Conservation (phyloP, 23 tunicate genomes). For the Ciona savignyi region DNA sequence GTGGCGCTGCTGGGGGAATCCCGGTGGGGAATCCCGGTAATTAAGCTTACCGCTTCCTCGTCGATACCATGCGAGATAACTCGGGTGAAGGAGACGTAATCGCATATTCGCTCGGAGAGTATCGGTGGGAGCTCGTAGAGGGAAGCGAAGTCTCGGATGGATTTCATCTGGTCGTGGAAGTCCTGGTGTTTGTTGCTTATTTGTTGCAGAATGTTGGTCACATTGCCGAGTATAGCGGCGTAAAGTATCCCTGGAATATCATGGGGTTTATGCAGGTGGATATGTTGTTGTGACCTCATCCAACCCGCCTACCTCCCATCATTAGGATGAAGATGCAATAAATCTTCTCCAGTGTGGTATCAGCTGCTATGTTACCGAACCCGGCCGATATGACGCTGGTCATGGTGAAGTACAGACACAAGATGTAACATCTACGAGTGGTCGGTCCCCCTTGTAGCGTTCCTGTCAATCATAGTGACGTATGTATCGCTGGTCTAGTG, state of each 20-base stretch:
- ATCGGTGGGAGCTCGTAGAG: slow-evolving; percentile 34
- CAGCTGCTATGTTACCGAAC: slow-evolving; percentile 76
- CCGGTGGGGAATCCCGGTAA: too few relatives aligned
- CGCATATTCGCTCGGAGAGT: slow-evolving; percentile 40
- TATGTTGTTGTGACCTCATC: too few relatives aligned
- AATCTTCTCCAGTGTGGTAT: slow-evolving; percentile 42
- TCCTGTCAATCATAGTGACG: too few relatives aligned
- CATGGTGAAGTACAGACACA: slow-evolving; percentile 70
- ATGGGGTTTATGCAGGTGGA: slow-evolving; percentile 9
- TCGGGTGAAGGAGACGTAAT: slow-evolving; percentile 41
- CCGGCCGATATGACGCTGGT: slow-evolving; percentile 77
- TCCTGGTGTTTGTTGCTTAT: slow-evolving; percentile 23
- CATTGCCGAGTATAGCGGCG: slow-evolving; percentile 70
- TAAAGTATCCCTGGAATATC: slow-evolving; percentile 36
- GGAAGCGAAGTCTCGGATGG: slow-evolving; percentile 21
- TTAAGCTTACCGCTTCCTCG: slow-evolving; percentile 26
- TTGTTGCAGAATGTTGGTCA: slow-evolving; percentile 47
- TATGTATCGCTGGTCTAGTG: too few relatives aligned
- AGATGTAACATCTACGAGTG: slow-evolving; percentile 12
- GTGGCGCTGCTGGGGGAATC: too few relatives aligned
- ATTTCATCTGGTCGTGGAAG: slow-evolving; percentile 22
- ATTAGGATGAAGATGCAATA: slow-evolving; percentile 65
- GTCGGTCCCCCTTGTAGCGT: slow-evolving; percentile 48
- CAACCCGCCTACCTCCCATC: slow-evolving; percentile 83
- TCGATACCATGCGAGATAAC: slow-evolving; percentile 45